Conservation (phyloP, 92 coral and sea anemone genomes). For the Desmophyllum pertusum region DNA sequence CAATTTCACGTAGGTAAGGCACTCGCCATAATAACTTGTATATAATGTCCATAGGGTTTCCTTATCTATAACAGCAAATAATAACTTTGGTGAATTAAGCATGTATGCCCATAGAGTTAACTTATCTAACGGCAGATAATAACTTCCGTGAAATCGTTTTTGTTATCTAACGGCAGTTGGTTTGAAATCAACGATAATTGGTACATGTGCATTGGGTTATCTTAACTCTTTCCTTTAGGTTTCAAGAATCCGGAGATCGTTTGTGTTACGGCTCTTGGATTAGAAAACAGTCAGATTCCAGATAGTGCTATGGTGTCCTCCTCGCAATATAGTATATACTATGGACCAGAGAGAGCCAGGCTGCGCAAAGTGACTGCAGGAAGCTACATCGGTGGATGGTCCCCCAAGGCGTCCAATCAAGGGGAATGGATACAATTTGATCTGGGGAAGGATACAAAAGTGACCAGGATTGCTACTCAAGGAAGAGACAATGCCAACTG, state of each 20-base stretch:
- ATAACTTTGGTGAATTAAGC: too few species aligned
- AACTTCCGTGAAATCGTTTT: too few species aligned
- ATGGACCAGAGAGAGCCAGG: conserved; percentile 31
- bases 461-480: conserved; percentile 45
- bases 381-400: conserved; percentile 37
- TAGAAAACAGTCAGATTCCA: conserved; percentile 51
- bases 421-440: conserved; percentile 48
- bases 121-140: too few species aligned
- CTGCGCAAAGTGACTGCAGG: conserved; percentile 16
- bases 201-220: background rate
- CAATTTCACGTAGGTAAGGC: too few species aligned
- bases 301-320: conserved; percentile 44
- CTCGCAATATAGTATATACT: background rate
- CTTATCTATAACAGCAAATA: too few species aligned
- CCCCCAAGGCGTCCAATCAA: background rate
- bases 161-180: too few species aligned
- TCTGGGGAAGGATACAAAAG: conserved; percentile 34
- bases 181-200: too few species aligned
- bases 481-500: conserved; percentile 34
- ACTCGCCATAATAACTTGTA: too few species aligned
- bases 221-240: background rate
- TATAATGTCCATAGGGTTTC: too few species aligned
- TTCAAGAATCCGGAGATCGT: conserved; percentile 25
- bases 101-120: too few species aligned
- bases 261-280: conserved; percentile 34